Evolutionary conservation across 2,888 invertebrate genomes (phyloP).

Genomic region (Drosophila mimetica): DNA sequence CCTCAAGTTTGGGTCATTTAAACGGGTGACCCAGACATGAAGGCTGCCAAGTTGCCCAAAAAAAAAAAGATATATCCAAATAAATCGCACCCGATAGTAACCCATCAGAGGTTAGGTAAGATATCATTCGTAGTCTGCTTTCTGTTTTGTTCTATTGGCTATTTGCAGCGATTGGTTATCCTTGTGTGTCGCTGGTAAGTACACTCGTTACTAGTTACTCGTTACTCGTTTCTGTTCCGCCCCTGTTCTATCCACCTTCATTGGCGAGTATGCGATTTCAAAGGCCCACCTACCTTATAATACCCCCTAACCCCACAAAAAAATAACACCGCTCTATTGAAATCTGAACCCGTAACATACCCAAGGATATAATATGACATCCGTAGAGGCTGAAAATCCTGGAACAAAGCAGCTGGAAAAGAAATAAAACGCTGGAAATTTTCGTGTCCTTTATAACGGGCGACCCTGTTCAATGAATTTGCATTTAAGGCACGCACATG

Average conservation of each 20-base stretch:
- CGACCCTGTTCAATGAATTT: conserved; percentile 82
- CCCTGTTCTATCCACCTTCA: conserved; percentile 20
- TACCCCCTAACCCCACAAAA: not conserved
- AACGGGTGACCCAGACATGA: conserved; percentile 66
- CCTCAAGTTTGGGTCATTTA: conserved; percentile 63
- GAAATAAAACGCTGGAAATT: conserved; percentile 49
- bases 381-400: conserved; percentile 12
- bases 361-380: conserved; percentile 39
- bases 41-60: conserved; percentile 36
- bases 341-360: conserved; percentile 41
- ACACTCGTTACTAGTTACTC: conserved; percentile 55
- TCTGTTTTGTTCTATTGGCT: conserved; percentile 54
- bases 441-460: conserved; percentile 72
- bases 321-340: conserved; percentile 28
- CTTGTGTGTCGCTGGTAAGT: conserved; percentile 54
- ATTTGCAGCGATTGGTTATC: conserved; percentile 63
- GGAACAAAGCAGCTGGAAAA: conserved; percentile 16
- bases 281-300: not conserved
- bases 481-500: conserved; percentile 78
- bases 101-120: conserved; percentile 68
- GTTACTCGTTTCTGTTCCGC: conserved; percentile 35
- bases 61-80: not conserved
- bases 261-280: conserved; percentile 30
- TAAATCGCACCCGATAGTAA: conserved; percentile 16
- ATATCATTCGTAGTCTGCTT: conserved; percentile 59